Evolutionary conservation across 2,888 invertebrate species (phyloP).

Genomic region (Schrankia costaestrigalis): DNA sequence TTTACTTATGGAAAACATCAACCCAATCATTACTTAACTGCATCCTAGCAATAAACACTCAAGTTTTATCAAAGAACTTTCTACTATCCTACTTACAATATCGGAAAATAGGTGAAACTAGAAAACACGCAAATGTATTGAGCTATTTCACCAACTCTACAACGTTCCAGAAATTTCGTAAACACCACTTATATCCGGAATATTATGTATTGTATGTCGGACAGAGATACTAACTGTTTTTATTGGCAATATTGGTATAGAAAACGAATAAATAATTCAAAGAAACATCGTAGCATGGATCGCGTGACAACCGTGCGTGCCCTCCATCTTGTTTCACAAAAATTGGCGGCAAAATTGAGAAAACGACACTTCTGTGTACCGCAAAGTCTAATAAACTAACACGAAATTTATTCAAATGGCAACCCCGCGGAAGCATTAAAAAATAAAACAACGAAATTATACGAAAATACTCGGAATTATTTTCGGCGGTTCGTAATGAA

Average conservation of each 20-base stretch:
- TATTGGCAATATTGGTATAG: slow-evolving; percentile 40
- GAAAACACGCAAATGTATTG: too few species aligned
- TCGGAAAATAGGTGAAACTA: too few species aligned
- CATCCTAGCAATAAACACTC: too few species aligned
- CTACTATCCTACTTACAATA: too few species aligned
- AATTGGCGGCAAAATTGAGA: slow-evolving; percentile 74
- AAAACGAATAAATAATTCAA: slow-evolving; percentile 49
- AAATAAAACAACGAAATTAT: slow-evolving; percentile 50
- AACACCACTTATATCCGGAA: slow-evolving; percentile 26
- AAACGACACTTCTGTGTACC: slow-evolving; percentile 65
- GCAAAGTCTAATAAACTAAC: slow-evolving; percentile 40
- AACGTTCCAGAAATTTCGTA: slow-evolving; percentile 25
- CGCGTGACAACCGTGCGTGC: slow-evolving; percentile 53
- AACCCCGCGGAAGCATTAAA: slow-evolving; percentile 51
- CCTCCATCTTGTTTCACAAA: slow-evolving; percentile 70
- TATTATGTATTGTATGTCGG: slow-evolving; percentile 22
- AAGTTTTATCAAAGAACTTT: too few species aligned
- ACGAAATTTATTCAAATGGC: slow-evolving; percentile 61
- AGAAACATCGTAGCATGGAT: slow-evolving; percentile 34
- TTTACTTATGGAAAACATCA: too few species aligned
- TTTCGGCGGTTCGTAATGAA: slow-evolving; percentile 42
- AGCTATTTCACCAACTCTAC: slow-evolving; percentile 1
- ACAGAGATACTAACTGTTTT: slow-evolving; percentile 47
- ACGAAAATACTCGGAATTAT: slow-evolving; percentile 34
- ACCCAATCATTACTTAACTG: too few species aligned